These are phyloP conservation scores for Malurus leucopterus DNA, from an alignment of 2,797 vertebrate genomes.

Conservation along the genomic window DNA sequence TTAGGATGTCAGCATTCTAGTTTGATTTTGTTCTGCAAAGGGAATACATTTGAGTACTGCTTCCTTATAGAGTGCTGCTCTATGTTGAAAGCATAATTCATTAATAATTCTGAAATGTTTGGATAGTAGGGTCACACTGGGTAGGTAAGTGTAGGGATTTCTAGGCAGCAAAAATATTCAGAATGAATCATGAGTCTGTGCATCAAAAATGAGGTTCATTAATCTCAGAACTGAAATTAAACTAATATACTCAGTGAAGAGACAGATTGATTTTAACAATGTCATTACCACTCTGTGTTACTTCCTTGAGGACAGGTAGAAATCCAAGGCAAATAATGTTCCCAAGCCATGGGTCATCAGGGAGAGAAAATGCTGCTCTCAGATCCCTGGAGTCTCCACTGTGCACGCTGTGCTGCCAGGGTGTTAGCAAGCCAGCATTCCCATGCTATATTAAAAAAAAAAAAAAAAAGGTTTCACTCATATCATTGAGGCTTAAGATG, in stretches of 20 bases:
- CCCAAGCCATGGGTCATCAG: background rate
- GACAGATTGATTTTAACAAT: background rate
- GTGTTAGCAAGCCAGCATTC: background rate
- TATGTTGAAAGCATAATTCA: background rate
- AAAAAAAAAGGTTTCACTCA: background rate
- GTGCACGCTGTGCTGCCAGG: background rate
- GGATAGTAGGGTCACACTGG: background rate
- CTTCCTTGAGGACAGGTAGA: background rate
- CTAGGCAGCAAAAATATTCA: background rate
- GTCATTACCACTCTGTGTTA: background rate
- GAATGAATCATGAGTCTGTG: background rate
- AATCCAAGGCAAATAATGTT: background rate
- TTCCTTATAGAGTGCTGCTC: background rate
- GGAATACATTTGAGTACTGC: background rate
- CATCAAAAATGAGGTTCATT: background rate
- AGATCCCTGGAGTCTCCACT: accelerated
- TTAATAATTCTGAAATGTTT: background rate
- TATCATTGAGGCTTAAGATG: background rate
- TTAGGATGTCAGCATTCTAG: background rate
- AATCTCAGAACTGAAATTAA: background rate
- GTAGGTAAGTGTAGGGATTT: background rate
- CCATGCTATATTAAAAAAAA: background rate
- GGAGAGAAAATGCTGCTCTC: background rate
- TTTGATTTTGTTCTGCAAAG: background rate
- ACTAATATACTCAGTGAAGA: background rate